These are phyloP conservation scores for Proteles cristata DNA, from an alignment of 2,113 vertebrate species.

Conservation along the genomic window DNA sequence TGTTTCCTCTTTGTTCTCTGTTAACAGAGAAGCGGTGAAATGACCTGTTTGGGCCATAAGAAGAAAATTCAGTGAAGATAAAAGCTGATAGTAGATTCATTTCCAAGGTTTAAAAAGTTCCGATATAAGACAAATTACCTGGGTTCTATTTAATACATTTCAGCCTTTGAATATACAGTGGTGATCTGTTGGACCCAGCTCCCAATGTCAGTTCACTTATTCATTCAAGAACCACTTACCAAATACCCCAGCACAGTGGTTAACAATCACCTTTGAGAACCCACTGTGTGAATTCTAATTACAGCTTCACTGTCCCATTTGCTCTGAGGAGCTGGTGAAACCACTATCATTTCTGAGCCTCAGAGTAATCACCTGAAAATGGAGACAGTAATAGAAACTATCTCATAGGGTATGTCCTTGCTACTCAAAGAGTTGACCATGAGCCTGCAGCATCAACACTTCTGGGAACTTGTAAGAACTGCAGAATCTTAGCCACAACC, in stretches of 20 bases:
- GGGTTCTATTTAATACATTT: conserved; percentile 72
- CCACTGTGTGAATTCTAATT: not conserved
- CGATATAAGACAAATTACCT: conserved; percentile 24
- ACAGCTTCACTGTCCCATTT: conserved; percentile 23
- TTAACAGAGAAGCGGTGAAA: conserved; percentile 62
- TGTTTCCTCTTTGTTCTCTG: conserved; percentile 79
- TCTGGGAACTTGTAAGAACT: not conserved
- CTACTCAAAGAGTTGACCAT: not conserved
- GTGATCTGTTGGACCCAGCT: conserved; percentile 31
- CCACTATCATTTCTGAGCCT: not conserved
- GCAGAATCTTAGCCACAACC: not conserved
- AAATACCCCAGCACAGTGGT: not conserved
- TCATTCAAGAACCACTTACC: conserved; percentile 32
- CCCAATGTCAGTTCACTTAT: not conserved
- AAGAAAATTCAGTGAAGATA: conserved; percentile 74
- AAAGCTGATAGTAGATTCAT: conserved; percentile 45
- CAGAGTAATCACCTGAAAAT: conserved; percentile 9
- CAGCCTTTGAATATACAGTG: conserved; percentile 47
- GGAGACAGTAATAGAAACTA: not conserved
- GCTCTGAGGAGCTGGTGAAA: conserved; percentile 36
- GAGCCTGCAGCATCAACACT: not conserved
- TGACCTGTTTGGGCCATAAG: conserved; percentile 60
- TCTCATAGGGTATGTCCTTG: not conserved
- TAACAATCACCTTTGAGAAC: conserved; percentile 19
- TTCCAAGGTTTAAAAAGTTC: conserved; percentile 34